Percentiles rank a stretch among this genome's conserved stretches.
These are phyloP conservation scores for Sciurus niger DNA, from an alignment of 2,113 vertebrate genomes.

Conservation along the genomic window DNA sequence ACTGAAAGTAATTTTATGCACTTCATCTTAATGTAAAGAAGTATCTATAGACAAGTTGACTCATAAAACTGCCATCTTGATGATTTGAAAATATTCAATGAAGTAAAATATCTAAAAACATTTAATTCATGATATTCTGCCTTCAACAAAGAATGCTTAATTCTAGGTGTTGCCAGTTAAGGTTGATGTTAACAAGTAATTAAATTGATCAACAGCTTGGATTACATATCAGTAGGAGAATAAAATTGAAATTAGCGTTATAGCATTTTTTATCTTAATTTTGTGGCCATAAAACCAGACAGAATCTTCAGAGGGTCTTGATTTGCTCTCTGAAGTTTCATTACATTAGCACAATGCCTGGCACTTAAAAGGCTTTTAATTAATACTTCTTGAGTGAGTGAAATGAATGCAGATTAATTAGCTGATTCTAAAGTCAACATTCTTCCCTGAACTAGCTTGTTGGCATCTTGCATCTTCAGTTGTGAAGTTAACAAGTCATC, in stretches of 20 bases:
- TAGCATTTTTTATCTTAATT: conserved; percentile 8
- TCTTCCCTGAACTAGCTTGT: background rate
- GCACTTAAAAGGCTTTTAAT: background rate
- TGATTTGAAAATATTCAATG: background rate
- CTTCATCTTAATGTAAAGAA: background rate
- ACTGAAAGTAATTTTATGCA: background rate
- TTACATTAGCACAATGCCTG: background rate
- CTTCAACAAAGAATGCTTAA: background rate
- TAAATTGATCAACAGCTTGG: background rate
- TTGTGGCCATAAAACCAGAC: background rate
- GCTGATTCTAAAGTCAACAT: background rate
- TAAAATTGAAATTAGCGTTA: background rate
- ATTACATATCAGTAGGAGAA: background rate
- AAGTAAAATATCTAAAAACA: background rate
- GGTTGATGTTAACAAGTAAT: background rate
- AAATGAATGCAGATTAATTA: background rate
- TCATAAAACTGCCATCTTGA: background rate
- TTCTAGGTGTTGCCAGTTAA: background rate
- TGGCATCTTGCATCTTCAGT: background rate
- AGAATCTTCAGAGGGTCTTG: background rate
- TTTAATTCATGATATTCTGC: background rate
- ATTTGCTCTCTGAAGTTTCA: background rate
- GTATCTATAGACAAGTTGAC: background rate
- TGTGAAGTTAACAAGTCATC: background rate
- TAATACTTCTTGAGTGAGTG: background rate